Evolutionary conservation across 2,888 invertebrate species (phyloP).

Genomic region (Trachelus tabidus): DNA sequence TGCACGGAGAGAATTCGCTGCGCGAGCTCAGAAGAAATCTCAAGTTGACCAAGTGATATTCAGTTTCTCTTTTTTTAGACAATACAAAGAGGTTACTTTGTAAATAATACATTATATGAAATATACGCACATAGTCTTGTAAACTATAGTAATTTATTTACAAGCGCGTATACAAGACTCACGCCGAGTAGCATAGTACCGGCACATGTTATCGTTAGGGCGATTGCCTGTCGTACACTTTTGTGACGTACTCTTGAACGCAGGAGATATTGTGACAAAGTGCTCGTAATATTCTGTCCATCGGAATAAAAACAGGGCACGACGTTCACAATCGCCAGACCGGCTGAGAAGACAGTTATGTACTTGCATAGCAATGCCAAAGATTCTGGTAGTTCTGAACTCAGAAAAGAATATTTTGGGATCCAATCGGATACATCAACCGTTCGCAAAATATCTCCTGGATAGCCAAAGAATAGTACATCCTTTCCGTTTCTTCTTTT

Average conservation of each 20-base stretch:
- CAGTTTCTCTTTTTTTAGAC: background rate
- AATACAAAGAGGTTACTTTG: background rate
- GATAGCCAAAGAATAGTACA: constrained; percentile 85
- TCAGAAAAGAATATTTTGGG: constrained; percentile 73
- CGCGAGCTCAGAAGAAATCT: constrained; percentile 76
- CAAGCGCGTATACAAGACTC: constrained; percentile 74
- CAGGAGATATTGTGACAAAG: constrained; percentile 73
- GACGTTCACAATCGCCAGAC: constrained; percentile 89
- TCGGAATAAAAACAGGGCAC: constrained; percentile 94
- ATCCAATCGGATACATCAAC: constrained; percentile 83
- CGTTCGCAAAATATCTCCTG: constrained; percentile 78
- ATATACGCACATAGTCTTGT: background rate
- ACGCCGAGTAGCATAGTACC: constrained; percentile 78
- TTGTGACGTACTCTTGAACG: constrained; percentile 67
- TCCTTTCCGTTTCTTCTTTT: constrained; percentile 69
- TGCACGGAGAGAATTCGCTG: constrained; percentile 77
- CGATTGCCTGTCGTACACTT: constrained; percentile 73
- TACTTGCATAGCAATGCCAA: constrained; percentile 83
- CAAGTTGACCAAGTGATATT: constrained; percentile 68
- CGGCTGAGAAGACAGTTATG: constrained; percentile 87
- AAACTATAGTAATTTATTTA: constrained; percentile 55
- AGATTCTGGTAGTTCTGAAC: constrained; percentile 75
- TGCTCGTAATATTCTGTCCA: constrained; percentile 87
- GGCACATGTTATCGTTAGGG: constrained; percentile 76
- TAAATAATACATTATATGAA: background rate